phyloP scores from a whole-genome alignment of 37 sponge, comb jelly and placozoan genomes.

The Spongilla lacustris region DNA sequence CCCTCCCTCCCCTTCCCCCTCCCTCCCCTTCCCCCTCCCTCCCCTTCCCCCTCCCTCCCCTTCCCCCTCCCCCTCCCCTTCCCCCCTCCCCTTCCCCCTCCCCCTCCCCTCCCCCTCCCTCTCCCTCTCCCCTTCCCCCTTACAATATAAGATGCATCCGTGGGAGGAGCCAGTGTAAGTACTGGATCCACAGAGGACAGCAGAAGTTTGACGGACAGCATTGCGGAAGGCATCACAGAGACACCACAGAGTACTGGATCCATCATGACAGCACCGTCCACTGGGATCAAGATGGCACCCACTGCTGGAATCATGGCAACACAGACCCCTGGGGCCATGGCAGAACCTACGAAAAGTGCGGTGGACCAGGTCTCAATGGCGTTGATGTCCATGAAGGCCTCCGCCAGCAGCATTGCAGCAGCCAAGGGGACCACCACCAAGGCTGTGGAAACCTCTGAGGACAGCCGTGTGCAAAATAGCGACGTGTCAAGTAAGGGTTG shows the following conservation, averaged over 20 bases:
- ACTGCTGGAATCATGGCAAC: background rate
- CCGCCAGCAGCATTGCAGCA: background rate
- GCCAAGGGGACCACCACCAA: background rate
- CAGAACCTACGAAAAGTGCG: background rate
- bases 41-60: too few species aligned
- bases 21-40: too few species aligned
- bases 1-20: too few species aligned
- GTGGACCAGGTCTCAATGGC: background rate
- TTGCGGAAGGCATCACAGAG: background rate
- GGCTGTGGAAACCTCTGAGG: background rate
- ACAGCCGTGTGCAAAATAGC: background rate
- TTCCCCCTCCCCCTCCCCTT: too few species aligned
- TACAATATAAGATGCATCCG: background rate
- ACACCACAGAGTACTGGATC: background rate
- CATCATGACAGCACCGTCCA: background rate
- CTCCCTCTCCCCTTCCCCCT: too few species aligned
- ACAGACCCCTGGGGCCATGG: background rate
- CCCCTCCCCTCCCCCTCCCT: too few species aligned
- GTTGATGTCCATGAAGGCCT: background rate
- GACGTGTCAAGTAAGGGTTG: background rate
- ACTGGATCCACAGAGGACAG: background rate
- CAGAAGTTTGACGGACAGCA: background rate
- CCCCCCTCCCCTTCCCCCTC: too few species aligned
- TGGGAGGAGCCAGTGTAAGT: background rate
- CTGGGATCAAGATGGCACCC: background rate